phyloP scores from a whole-genome alignment of 2,113 vertebrate genomes.

The Caracal caracal region DNA sequence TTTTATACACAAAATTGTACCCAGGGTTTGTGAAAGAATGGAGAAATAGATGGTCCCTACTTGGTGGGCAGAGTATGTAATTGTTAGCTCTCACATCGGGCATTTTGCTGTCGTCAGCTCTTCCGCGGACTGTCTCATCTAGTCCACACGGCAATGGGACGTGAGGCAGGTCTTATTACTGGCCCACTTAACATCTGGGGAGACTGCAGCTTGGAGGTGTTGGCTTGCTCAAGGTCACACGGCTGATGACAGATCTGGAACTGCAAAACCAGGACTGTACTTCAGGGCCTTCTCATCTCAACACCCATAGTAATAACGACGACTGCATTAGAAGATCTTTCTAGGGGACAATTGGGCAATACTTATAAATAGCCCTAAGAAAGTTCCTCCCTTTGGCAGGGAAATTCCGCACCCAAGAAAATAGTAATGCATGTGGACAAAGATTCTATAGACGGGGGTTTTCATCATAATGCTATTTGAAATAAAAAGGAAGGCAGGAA shows the following conservation, averaged over 20 bases:
- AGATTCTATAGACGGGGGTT: background rate
- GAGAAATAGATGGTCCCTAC: background rate
- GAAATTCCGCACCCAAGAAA: background rate
- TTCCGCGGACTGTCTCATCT: background rate
- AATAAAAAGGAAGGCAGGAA: background rate
- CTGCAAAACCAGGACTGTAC: background rate
- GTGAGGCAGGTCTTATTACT: fast-evolving
- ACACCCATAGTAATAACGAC: background rate
- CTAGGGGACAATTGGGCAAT: background rate
- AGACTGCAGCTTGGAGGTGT: background rate
- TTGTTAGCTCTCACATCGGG: fast-evolving
- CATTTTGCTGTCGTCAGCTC: no score
- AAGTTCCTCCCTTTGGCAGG: background rate
- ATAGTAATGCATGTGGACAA: background rate
- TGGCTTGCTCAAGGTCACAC: background rate
- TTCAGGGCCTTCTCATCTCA: background rate
- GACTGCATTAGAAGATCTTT: background rate
- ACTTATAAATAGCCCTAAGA: background rate
- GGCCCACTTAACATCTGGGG: background rate
- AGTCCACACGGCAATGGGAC: fast-evolving
- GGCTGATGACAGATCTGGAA: background rate
- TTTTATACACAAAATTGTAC: constrained; percentile 15
- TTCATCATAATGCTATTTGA: background rate
- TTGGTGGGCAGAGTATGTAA: background rate
- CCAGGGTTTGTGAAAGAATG: background rate